Evolutionary conservation across 1,140 invertebrate species (phyloP), one percentile per base, ranked within the genome.

Genomic region (Tribolium madens): DNA sequence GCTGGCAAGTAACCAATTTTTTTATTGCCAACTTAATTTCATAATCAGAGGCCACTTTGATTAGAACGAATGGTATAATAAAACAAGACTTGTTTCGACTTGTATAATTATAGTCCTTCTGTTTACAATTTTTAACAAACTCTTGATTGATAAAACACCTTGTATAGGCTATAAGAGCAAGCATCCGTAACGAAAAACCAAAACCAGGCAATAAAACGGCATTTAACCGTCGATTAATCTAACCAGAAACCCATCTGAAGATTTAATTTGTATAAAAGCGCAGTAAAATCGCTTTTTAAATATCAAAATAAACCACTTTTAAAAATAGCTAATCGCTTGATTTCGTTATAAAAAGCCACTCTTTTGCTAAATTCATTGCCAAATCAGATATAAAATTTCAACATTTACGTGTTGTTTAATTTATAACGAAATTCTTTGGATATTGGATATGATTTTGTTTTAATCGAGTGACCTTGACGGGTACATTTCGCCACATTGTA

Each of bases 51-150:
- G n/a, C n/a, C n/a, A n/a, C n/a, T n/a, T n/a, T n/a, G n/a, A n/a
- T n/a, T n/a, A n/a, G n/a, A n/a, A n/a, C n/a, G n/a, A n/a, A n/a
- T n/a, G n/a, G n/a, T n/a, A n/a, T n/a, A n/a, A n/a, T n/a, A n/a
- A n/a, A n/a, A n/a, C n/a, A n/a, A n/a, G n/a, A n/a, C n/a, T n/a
- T n/a, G n/a, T n/a, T n/a, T 47, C 31, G 2, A 3, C 26, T 31
- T 2, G 26, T 31, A 31, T 31, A n/a, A n/a, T n/a, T n/a, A n/a
- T 31, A 31, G 2, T 31, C 6, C 36, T 42, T 64, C 60, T 76
- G 70, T 76, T 76, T 69, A 75, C 74, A 76, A 70, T 76, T 50
- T 57, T 57, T 57, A 14, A 10, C 52, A 2, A 17, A 26, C 3
- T 1, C 0, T 42, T 2, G 36, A 7, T 42, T 42, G 9, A 42